Conservation (phyloP, 2,797 vertebrate species). For the Apodemus agrarius region DNA sequence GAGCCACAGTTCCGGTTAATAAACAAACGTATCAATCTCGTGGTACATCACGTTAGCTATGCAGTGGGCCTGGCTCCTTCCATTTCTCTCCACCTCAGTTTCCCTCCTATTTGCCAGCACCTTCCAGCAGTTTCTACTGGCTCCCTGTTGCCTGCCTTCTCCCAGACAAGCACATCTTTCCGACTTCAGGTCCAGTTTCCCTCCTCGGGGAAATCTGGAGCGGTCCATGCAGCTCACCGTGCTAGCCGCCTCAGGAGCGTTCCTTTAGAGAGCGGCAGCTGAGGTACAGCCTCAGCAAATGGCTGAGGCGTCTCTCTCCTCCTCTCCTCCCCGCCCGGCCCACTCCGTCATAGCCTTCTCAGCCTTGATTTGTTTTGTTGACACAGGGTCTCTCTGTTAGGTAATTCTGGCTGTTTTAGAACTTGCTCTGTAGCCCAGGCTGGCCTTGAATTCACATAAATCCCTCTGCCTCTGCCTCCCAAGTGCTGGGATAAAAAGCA, state of each 20-base stretch:
- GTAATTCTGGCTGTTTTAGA: background rate
- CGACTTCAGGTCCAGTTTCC: background rate
- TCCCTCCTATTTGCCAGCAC: background rate
- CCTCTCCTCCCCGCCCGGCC: background rate
- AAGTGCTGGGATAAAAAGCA: background rate
- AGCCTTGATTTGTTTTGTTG: too few relatives aligned
- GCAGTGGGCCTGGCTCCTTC: background rate
- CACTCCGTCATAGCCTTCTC: background rate
- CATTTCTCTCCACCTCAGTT: background rate
- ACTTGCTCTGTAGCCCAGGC: background rate
- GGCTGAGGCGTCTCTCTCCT: background rate
- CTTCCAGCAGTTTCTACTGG: background rate
- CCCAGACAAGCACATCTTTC: background rate
- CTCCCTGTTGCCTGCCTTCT: background rate
- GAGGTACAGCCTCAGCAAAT: background rate
- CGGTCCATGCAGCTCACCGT: fast-evolving
- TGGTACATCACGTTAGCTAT: background rate
- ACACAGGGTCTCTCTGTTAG: background rate
- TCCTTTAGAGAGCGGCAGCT: background rate
- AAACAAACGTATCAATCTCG: constrained; percentile 11
- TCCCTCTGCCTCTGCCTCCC: background rate
- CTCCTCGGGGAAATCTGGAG: background rate
- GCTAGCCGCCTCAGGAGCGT: too few relatives aligned
- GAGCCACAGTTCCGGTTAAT: background rate
- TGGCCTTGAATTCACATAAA: background rate